phyloP scores from a whole-genome alignment of 2,797 vertebrate genomes.

The Pelochelys cantorii region DNA sequence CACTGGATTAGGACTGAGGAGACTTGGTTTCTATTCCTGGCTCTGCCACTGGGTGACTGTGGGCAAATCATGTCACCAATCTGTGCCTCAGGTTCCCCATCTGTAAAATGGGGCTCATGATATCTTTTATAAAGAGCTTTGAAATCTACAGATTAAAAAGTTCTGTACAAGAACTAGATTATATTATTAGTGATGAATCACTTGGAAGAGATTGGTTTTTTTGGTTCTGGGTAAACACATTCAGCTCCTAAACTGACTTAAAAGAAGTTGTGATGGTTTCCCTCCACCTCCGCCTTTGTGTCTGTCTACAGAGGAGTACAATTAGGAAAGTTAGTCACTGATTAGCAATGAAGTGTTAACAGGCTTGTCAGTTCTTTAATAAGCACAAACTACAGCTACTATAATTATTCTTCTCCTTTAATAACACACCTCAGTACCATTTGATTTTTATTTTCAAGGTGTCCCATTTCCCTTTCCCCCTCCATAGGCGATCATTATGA shows the following conservation, averaged over 20 bases:
- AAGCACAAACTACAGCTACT: constrained; percentile 25
- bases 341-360: constrained; percentile 58
- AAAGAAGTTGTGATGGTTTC: constrained; percentile 53
- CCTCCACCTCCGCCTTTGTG: constrained; percentile 46
- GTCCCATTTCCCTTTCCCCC: neutral
- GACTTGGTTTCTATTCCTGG: neutral
- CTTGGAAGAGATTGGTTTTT: neutral
- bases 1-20: neutral
- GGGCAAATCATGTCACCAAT: neutral
- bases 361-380: constrained; percentile 58
- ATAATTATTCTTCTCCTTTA: constrained; percentile 57
- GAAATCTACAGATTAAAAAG: neutral
- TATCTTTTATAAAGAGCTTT: neutral
- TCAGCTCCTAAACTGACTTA: neutral
- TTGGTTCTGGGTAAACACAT: constrained; percentile 3
- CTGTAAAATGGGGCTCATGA: neutral
- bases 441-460: neutral
- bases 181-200: neutral
- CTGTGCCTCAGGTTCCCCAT: neutral
- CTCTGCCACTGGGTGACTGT: neutral
- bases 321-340: constrained; percentile 58
- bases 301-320: constrained; percentile 40
- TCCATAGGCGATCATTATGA: neutral
- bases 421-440: neutral
- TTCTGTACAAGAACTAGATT: neutral